Base-by-base conservation (phyloP, 1,140 invertebrate genomes). In the Macrobrachium nipponense region DNA sequence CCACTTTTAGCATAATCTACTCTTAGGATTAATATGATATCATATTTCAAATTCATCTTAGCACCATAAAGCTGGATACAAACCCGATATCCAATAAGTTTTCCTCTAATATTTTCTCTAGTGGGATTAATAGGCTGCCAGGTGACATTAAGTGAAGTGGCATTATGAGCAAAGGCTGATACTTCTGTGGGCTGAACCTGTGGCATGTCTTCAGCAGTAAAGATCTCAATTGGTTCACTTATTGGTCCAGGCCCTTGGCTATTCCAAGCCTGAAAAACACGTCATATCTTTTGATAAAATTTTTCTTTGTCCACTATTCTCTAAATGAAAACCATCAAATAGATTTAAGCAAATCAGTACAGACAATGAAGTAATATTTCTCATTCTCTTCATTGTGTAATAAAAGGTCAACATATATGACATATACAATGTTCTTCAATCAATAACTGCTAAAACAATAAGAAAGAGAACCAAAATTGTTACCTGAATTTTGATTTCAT, bases 161-260 rank as follows among this genome's bases (percentile, higher is more conserved):
- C 97, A 91, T 99, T 99, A 90, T 93, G 97, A 1, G 95, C 94
- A 17, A 92, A 88, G 0, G 96, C 95, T 27, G 93, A 92, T 0
- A 98, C 95, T 89, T 95, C 93, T 88, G 96, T 95, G 12, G 97
- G 97, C 8, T 97, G 95, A 36, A 95, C 95, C 90, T 96, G 95
- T 5, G 98, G 98, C 95, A 98, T 98, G 90, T 97, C 96, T 92
- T 99, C 98, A 7, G 98, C 97, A 43, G 97, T 98, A 90, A 95
- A 98, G 83, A 99, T 95, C 0, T 94, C 93, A 0, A 93, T 93
- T 2, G 95, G 92, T 23, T 95, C 93, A 80, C 97, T 97, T 77
- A 95, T 94, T 0, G 97, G 97, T 3, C 98, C 98, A 23, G 91
- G 91, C 11, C 97, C 97, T 17, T 95, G 91, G 23, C 94, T 93